Evolutionary conservation across 1,140 invertebrate genomes (phyloP), one percentile per base, ranked within the genome.

Genomic region (Pseudoatta argentina): DNA sequence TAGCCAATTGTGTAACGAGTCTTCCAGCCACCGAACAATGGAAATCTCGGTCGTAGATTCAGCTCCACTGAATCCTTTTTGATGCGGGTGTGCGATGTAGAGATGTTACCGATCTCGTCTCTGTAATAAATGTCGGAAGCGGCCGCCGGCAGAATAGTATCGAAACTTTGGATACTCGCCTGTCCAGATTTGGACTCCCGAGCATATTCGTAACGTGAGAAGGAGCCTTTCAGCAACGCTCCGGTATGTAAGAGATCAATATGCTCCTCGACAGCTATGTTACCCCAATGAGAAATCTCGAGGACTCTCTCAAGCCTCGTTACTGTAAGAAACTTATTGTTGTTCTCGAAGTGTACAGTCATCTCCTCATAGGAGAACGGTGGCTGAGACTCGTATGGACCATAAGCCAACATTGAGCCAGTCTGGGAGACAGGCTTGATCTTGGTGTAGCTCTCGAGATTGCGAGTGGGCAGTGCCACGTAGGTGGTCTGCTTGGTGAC

Each of bases 41-140:
- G 99, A 94, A 99, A 99, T 89, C 99, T 96, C 2, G 99, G 99
- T 64, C 98, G 96, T 1, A 99, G 95, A 92, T 99, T 99, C 2
- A 99, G 94, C 93, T 99, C 99, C 21, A 99, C 98, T 53, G 98
- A 98, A 94, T 99, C 98, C 89, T 98, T 97, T 89, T 97, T 96
- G 16, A 98, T 93, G 89, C 97, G 96, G 94, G 99, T 97, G 93
- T 99, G 98, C 1, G 99, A 99, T 7, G 99, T 99, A 2, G 99
- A 99, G 93, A 99, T 99, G 94, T 99, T 99, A 34, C 99, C 99
- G 95, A 99, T 99, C 89, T 99, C 99, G 95, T 99, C 99, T 39
- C 99, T 96, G 93, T 99, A 99, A 93, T 99, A 99, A 86, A 99
- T 98, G 91, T 99, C 98, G 76, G 97, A 96, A 14, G 98, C 98